phyloP scores from a whole-genome alignment of 2,888 invertebrate genomes.

The Cybosia mesomella region DNA sequence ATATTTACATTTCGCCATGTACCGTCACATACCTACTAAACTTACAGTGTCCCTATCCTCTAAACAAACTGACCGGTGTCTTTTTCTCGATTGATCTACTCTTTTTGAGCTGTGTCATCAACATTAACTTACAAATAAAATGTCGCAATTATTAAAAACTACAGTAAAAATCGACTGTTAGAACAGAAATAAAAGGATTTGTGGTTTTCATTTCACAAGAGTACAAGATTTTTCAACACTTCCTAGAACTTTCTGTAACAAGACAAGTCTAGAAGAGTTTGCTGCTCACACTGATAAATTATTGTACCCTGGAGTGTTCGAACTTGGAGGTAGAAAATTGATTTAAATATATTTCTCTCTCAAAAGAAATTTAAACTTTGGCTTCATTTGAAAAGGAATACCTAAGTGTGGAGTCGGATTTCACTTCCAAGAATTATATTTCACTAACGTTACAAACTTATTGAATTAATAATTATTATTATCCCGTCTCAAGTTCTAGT shows the following conservation, averaged over 20 bases:
- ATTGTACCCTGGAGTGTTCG: constrained; percentile 30
- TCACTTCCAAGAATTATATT: not conserved
- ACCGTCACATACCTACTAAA: no score
- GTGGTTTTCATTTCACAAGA: not conserved
- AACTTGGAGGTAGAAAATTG: constrained; percentile 16
- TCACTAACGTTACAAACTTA: not conserved
- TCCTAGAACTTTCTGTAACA: constrained; percentile 23
- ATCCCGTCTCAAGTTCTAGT: not conserved
- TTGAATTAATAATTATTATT: not conserved
- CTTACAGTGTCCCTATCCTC: no score
- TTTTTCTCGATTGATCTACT: no score
- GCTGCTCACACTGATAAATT: constrained; percentile 33
- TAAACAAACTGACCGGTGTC: no score
- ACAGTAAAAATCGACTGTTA: not conserved
- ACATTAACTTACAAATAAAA: no score
- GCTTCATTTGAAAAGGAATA: not conserved
- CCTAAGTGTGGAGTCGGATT: not conserved
- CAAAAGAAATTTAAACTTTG: constrained; percentile 4
- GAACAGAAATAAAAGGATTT: not conserved
- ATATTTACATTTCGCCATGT: no score
- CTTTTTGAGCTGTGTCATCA: no score
- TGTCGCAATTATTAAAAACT: no score
- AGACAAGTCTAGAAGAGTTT: constrained; percentile 28
- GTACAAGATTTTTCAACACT: constrained; percentile 17
- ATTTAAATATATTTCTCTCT: constrained; percentile 16